A percentile compares a stretch with the other conserved stretches of the same genome.
These are phyloP conservation scores for Heliconius eleuchia DNA, from an alignment of 1,140 invertebrate genomes.

Conservation along the genomic window DNA sequence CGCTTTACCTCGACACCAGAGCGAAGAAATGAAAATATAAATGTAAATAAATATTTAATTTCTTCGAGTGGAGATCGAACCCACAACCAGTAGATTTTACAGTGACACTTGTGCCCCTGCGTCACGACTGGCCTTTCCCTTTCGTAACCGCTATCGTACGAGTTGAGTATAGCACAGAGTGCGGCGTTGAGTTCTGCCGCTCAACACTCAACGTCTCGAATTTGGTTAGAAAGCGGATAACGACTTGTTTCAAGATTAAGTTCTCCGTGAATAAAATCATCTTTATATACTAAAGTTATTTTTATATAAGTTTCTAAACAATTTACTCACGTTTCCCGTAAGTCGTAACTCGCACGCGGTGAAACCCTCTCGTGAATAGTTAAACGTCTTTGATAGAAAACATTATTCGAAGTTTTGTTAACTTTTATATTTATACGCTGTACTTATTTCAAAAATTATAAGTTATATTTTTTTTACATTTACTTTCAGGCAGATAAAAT, in stretches of 20 bases:
- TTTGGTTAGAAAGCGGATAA: neutral
- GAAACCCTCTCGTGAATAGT: conserved; percentile 12
- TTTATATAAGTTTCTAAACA: neutral
- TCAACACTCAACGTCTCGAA: neutral
- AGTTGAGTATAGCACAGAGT: no score
- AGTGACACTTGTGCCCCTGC: no score
- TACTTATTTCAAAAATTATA: neutral
- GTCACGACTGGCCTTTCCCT: no score
- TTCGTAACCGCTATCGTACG: no score
- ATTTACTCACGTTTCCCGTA: neutral
- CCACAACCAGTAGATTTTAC: no score
- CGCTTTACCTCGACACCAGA: no score
- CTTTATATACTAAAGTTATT: neutral
- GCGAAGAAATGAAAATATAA: no score
- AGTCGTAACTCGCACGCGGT: neutral
- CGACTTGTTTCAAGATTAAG: neutral
- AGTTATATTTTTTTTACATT: no score
- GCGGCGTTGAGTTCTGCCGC: neutral
- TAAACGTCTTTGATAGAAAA: neutral
- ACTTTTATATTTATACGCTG: neutral
- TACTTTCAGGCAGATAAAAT: no score
- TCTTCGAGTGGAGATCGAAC: no score
- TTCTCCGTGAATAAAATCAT: neutral
- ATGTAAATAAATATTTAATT: no score
- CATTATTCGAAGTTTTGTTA: conserved; percentile 1